Base-by-base conservation (phyloP, 2,888 invertebrate genomes). In the Brachyptera putata region DNA sequence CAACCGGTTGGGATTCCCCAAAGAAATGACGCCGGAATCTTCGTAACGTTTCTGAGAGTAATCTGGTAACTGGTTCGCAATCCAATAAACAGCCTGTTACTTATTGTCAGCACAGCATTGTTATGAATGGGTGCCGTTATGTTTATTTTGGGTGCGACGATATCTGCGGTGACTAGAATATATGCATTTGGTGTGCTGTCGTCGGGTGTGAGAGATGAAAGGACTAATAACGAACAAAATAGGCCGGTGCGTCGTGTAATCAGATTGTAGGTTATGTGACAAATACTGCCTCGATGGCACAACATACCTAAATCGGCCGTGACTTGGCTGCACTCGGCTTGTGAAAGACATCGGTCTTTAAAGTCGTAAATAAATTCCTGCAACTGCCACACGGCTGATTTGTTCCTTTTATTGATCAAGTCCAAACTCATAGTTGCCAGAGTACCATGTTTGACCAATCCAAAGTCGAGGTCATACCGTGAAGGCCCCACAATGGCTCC, bases 1-100 rank as follows among this genome's bases (percentile, higher is more conserved):
- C 60, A 43, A 1, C 76, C 77, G 7, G 62, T 63, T 1, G 70
- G 70, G 25, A 67, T 50, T 2, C 67, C 66, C 70, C 69, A 70
- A 13, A 57, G 56, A 24, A 66, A 70, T 9, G 30, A 57, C 16
- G 66, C 21, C 11, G 63, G 3, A 13, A 66, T 58, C 2, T 59
- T 53, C 1, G 68, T 66, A 2, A 61, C 3, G 66, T 77, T 76
- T 50, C 70, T 70, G 16, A 76, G 62, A 59, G 67, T 68, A 9
- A 76, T 64, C 24, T 21, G 21, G 46, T 21, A 24, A 4, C 24
- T 9, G 7, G 9, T 21, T 2, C 1, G 36, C 9, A 36, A 21
- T 14, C 36, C 36, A 1, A 53, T 22, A 18, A 16, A 53, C 18
- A 53, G 18, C 53, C n/a, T 34, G 14, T 53, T n/a, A 22, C 36